Evolutionary conservation across 2,888 invertebrate species (phyloP), one percentile per base, ranked within the genome.

Genomic region (Galeopsomyia nigrocyanea): DNA sequence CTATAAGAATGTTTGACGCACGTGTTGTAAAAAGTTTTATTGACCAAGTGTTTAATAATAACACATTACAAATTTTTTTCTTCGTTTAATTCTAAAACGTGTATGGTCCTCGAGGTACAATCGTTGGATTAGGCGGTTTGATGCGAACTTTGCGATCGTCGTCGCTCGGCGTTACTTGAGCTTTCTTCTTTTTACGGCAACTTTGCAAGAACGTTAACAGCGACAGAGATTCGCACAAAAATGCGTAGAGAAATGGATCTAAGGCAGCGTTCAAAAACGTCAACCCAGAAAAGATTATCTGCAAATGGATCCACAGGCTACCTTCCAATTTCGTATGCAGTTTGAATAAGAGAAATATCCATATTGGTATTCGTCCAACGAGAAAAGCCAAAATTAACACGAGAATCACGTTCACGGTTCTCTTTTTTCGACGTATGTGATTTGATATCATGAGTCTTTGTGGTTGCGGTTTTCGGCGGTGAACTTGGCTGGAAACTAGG

Each of bases 241-340:
- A 91, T 1, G 90, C 89, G 77, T 91, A 91, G 39, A 91, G 82
- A 62, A 91, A 87, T 0, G 91, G 91, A 86, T 91, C 90, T 26
- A 90, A 72, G 0, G 88, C 88, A 57, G 89, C 89, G 77, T 89
- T 90, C 5, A 88, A 70, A 51, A 90, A 80, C 6, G 89, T 88
- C n/a, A 91, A 78, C 5, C 88, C 80, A 13, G 88, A 88, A 5
- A 90, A 87, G n/a, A 82, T 76, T 69, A 88, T 88, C 77, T 88
- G 87, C 13, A 89, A 74, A 53, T 88, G 82, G 89, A 89, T 90
- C 78, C 86, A 81, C 7, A 80, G 56, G 39, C 78, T 79, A 53
- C 80, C 78, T 19, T 80, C 76, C 61, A 83, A 79, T 13, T 77
- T 76, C 7, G 82, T 80, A 71, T 86, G 83, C 65, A 88, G 79